These are phyloP conservation scores for Metalampra italica DNA, from an alignment of 2,888 invertebrate species.

Conservation along the genomic window DNA sequence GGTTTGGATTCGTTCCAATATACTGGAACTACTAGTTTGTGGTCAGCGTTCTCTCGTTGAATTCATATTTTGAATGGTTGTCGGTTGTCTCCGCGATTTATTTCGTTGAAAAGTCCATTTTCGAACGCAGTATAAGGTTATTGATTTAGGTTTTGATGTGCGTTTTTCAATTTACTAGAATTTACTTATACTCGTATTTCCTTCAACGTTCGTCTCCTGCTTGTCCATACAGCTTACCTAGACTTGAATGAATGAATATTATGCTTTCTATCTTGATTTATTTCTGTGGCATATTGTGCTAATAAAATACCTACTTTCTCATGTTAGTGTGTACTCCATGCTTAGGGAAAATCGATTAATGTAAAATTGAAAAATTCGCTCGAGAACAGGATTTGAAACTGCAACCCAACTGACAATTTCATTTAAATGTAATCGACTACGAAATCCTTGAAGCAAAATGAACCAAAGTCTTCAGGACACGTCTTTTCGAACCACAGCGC, in stretches of 20 bases:
- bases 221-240: too few relatives aligned
- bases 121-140: background rate
- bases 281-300: too few relatives aligned
- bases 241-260: too few relatives aligned
- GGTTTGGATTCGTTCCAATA: conserved; percentile 36
- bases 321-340: too few relatives aligned
- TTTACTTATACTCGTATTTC: background rate
- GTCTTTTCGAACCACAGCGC: background rate
- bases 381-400: too few relatives aligned
- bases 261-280: too few relatives aligned
- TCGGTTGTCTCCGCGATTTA: conserved; percentile 12
- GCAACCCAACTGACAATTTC: too few relatives aligned
- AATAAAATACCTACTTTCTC: too few relatives aligned
- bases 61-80: conserved; percentile 28
- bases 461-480: background rate
- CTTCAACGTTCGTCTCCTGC: too few relatives aligned
- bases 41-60: conserved; percentile 28
- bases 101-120: background rate
- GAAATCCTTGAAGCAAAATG: background rate
- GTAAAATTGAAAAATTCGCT: too few relatives aligned
- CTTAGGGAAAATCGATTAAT: too few relatives aligned
- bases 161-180: background rate
- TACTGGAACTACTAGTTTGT: conserved; percentile 17
- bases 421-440: background rate
- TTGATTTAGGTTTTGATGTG: background rate